Evolutionary conservation across 2,113 vertebrate species (phyloP), one percentile per base, ranked within the genome.

Genomic region (Boulengeromyrus knoepffleri): DNA sequence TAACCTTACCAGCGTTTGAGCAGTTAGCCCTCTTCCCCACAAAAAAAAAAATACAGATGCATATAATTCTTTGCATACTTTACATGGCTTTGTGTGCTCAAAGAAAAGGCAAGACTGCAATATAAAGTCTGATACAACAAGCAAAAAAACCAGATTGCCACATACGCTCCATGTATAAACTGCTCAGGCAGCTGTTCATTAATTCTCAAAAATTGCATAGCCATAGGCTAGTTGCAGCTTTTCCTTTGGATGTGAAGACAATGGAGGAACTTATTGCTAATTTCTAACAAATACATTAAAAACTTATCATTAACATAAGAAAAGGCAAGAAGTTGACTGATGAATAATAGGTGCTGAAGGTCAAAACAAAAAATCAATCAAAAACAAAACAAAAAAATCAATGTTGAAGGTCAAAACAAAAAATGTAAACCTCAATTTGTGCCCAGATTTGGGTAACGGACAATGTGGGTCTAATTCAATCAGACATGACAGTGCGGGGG

Each of bases 141-240:
- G 88, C 88, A 7, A 7, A 92, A 36, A 36, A 13, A 31, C 17
- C 21, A 27, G 21, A 53, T 52, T n/a, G 52, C 62, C 52, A 85
- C 3, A 58, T 39, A 93, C 91, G 46, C 62, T 24, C 47, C 21
- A 88, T 3, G 92, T 90, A 93, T 92, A 94, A 92, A 90, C 91
- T 91, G 88, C 91, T 92, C 94, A 10, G 3, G 62, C 9, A 66
- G 62, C 13, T 31, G 27, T 70, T 94, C 94, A 93, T 94, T 95
- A 92, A 83, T 92, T 95, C 94, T 94, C 89, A 49, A 53, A n/a
- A 80, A 88, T 93, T 95, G 95, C 95, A 95, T 94, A 95, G 94
- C 94, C 93, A 91, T 92, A 91, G 39, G 45, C 42, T 85, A 85
- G 21, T 24, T 85, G 24, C 45, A 85, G 39, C 24, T 47, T 46